Evolutionary conservation across 1,140 invertebrate species (phyloP).

Genomic region (Oedothorax gibbosus): DNA sequence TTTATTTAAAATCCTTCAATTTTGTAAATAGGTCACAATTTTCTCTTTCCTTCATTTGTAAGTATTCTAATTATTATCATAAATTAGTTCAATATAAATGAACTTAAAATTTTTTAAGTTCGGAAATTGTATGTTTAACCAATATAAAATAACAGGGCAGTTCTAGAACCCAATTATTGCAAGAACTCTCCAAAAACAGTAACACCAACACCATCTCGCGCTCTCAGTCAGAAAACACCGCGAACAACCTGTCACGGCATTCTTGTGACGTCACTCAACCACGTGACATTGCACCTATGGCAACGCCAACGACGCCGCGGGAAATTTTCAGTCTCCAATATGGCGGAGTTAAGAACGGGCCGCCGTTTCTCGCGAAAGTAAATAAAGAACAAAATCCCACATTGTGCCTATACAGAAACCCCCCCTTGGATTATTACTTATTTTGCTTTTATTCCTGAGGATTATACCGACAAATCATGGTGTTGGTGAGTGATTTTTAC

Average conservation of each 20-base stretch:
- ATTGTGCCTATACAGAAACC: constrained; percentile 34
- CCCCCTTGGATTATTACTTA: constrained; percentile 46
- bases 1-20: too few relatives aligned
- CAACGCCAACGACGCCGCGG: constrained; percentile 46
- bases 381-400: not conserved
- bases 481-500: constrained; percentile 43
- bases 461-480: constrained; percentile 39
- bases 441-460: constrained; percentile 12
- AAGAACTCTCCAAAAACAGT: too few relatives aligned
- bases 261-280: constrained; percentile 42
- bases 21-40: too few relatives aligned
- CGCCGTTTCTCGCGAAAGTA: constrained; percentile 38
- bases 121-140: too few relatives aligned
- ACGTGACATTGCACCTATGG: constrained; percentile 34
- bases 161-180: too few relatives aligned
- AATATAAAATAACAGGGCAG: too few relatives aligned
- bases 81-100: too few relatives aligned
- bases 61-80: too few relatives aligned
- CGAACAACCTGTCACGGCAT: constrained; percentile 42
- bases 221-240: not conserved
- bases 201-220: not conserved
- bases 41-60: too few relatives aligned
- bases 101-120: too few relatives aligned
- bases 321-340: constrained; percentile 48
- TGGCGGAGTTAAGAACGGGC: constrained; percentile 31